phyloP scores from a whole-genome alignment of 2,888 invertebrate species.

The Diadegma fenestrale region DNA sequence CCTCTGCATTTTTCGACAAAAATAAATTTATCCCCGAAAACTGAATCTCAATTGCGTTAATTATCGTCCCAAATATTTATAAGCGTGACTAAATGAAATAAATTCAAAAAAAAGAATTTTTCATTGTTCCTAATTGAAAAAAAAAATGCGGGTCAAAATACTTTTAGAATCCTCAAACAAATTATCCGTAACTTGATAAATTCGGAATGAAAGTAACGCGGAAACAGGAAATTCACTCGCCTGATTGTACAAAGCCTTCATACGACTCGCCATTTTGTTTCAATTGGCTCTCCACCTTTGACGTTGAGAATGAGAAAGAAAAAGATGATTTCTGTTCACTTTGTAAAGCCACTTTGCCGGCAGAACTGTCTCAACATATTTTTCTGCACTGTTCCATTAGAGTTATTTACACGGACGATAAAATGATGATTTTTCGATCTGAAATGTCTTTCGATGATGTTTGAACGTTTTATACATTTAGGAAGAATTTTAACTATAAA shows the following conservation, averaged over 20 bases:
- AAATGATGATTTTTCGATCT: not conserved
- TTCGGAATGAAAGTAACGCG: not conserved
- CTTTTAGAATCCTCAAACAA: not conserved
- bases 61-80: not conserved
- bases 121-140: not conserved
- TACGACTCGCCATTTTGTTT: slow-evolving; percentile 76
- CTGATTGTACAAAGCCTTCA: slow-evolving; percentile 79
- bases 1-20: not conserved
- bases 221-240: slow-evolving; percentile 62
- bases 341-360: not conserved
- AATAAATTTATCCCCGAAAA: not conserved
- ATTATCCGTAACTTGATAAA: not conserved
- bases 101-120: not conserved
- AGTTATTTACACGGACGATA: not conserved
- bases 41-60: not conserved
- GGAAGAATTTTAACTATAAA: not conserved
- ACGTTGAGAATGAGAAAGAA: not conserved
- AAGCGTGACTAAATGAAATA: not conserved
- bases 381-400: not conserved
- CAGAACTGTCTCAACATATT: not conserved
- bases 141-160: not conserved
- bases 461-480: not conserved
- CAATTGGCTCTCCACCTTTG: not conserved
- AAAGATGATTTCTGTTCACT: not conserved
- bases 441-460: not conserved